Evolutionary conservation across 1,140 invertebrate genomes (phyloP), one percentile per base, ranked within the genome.

Genomic region (Hormaphis cornu): DNA sequence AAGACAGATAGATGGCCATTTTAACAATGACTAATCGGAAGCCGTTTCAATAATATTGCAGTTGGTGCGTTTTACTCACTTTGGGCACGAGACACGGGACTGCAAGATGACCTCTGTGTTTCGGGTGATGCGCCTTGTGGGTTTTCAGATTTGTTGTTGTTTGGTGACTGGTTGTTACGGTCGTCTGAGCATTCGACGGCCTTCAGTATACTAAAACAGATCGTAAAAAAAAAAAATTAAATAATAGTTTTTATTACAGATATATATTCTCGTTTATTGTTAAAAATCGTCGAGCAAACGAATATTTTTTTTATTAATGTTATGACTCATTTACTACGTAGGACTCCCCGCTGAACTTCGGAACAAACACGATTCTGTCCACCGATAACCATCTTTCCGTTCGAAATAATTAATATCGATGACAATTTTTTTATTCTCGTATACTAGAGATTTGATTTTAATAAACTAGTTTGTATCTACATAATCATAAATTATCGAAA

Each of bases 1-100:
- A 56, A 54, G 28, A 59, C 46, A 80, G 54, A 79, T 77, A 71
- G 75, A 77, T 44, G 77, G 77, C 66, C 76, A 22, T 58, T 58
- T 58, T 58, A 58, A 9, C 54, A 14, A 58, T 58, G 12, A 53
- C 28, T 58, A 58, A 58, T 58, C 12, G 33, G 33, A 16, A 22
- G 14, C 53, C 14, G 24, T 58, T n/a, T n/a, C n/a, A 22, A 37
- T 20, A 16, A 58, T 26, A 40, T 40, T 40, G 20, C 5, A 9
- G 1, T 50, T 14, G 16, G 3, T 24, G n/a, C n/a, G 22, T 37
- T 58, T 9, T 14, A 48, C 52, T 70, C 52, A 72, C 71, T 69
- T 70, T 72, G 71, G 10, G 33, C 30, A n/a, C 70, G 69, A n/a
- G 69, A 18, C 7, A 56, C 53, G 0, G 70, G 66, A 69, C 59